These are phyloP conservation scores for Coptotermes formosanus DNA, from an alignment of 1,140 invertebrate species.

Conservation along the genomic window DNA sequence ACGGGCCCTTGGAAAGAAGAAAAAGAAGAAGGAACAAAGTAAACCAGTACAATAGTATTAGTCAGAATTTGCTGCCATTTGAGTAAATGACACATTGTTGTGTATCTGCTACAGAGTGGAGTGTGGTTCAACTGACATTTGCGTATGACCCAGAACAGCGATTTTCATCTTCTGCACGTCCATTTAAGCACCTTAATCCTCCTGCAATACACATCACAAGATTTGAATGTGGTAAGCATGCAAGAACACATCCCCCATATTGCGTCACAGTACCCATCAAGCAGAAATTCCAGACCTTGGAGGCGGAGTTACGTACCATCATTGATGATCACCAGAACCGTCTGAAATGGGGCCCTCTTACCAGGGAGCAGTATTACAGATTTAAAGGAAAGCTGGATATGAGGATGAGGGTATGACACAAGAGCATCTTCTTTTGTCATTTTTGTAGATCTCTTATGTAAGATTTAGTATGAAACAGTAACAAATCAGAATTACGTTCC, in stretches of 20 bases:
- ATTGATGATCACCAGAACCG: background rate
- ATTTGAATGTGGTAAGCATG: background rate
- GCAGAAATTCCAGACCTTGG: background rate
- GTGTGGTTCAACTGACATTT: background rate
- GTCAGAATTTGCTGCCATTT: no score
- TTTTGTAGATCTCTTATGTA: background rate
- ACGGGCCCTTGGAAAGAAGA: no score
- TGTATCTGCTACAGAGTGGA: background rate
- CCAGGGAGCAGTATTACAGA: background rate
- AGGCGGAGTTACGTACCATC: background rate
- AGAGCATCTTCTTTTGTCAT: background rate
- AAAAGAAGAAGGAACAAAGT: no score
- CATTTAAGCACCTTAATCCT: background rate
- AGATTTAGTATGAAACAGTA: background rate
- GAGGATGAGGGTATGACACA: background rate
- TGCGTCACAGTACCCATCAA: background rate
- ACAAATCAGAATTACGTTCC: no score
- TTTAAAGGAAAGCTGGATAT: background rate
- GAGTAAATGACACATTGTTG: background rate
- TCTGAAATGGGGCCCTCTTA: background rate
- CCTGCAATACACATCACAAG: background rate
- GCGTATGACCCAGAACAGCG: background rate
- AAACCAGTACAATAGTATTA: no score
- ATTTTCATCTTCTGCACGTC: background rate
- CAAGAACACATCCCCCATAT: background rate